Percentiles rank a stretch among this genome's conserved stretches.
Conservation (phyloP, 1,140 invertebrate species). For the Notospermus geniculatus region DNA sequence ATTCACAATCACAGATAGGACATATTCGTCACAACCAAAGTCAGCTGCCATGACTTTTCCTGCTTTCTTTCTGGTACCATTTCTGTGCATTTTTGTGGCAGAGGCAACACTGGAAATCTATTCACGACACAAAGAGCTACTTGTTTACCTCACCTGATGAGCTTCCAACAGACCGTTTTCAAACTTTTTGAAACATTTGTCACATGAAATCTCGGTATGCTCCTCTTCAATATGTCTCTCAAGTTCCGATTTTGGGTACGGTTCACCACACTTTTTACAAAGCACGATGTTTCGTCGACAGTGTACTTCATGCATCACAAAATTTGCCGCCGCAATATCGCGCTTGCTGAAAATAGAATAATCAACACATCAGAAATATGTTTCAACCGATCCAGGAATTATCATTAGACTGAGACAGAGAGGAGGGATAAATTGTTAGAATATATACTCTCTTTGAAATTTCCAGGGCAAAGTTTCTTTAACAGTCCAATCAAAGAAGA, state of each 20-base stretch:
- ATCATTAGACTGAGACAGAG: too few species aligned
- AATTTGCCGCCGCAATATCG: conserved; percentile 54
- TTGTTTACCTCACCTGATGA: conserved; percentile 52
- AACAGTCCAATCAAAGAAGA: too few species aligned
- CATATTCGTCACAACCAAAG: too few species aligned
- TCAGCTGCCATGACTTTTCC: too few species aligned
- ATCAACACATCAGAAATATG: too few species aligned
- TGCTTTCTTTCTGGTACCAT: background rate
- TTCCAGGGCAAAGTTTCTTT: too few species aligned
- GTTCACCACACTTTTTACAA: conserved; percentile 56
- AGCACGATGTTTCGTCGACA: conserved; percentile 56
- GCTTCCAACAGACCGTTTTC: conserved; percentile 51
- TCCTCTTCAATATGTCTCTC: conserved; percentile 52
- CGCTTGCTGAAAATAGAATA: conserved; percentile 46
- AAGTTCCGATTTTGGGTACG: conserved; percentile 50
- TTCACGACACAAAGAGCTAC: background rate
- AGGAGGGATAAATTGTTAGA: too few species aligned
- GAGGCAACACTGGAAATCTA: background rate
- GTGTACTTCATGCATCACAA: conserved; percentile 58
- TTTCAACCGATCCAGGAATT: too few species aligned
- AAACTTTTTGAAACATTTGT: conserved; percentile 50
- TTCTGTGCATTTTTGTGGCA: too few species aligned
- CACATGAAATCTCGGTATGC: conserved; percentile 53
- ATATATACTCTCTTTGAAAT: too few species aligned
- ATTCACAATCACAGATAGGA: too few species aligned